Conservation (phyloP, 2,888 invertebrate genomes). For the Oligia fasciuncula region DNA sequence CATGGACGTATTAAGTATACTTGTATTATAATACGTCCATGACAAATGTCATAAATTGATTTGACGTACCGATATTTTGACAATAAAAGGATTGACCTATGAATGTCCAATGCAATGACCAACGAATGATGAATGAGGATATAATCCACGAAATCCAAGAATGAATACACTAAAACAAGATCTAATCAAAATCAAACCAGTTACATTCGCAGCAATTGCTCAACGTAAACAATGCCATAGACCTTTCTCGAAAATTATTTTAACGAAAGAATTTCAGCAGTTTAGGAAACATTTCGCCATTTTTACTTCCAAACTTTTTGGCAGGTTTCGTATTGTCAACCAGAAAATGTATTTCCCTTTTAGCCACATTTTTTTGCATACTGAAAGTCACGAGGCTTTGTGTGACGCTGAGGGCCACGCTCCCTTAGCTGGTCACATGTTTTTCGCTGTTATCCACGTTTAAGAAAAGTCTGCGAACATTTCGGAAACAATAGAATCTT, state of each 20-base stretch:
- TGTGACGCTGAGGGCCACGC: slow-evolving; percentile 2
- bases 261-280: not conserved
- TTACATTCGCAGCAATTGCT: not conserved
- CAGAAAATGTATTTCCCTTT: not conserved
- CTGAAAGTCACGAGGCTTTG: slow-evolving; percentile 46
- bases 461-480: not conserved
- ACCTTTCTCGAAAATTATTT: slow-evolving; percentile 7
- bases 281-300: slow-evolving; percentile 6
- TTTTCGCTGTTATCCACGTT: slow-evolving; percentile 9
- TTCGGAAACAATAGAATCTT: slow-evolving; percentile 10
- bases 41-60: too few species aligned
- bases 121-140: too few species aligned
- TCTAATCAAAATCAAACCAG: not conserved
- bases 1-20: too few species aligned
- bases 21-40: too few species aligned
- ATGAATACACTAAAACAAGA: not conserved
- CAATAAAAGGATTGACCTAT: too few species aligned
- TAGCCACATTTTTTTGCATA: slow-evolving; percentile 35
- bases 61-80: too few species aligned
- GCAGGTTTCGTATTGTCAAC: slow-evolving; percentile 24
- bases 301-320: slow-evolving; percentile 22
- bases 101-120: too few species aligned
- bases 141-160: not conserved
- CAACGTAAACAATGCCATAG: not conserved
- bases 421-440: slow-evolving; percentile 35